A percentile compares a stretch with the other conserved stretches of the same genome.
Conservation (phyloP, 2,888 invertebrate species). For the Leucophenga maculata region DNA sequence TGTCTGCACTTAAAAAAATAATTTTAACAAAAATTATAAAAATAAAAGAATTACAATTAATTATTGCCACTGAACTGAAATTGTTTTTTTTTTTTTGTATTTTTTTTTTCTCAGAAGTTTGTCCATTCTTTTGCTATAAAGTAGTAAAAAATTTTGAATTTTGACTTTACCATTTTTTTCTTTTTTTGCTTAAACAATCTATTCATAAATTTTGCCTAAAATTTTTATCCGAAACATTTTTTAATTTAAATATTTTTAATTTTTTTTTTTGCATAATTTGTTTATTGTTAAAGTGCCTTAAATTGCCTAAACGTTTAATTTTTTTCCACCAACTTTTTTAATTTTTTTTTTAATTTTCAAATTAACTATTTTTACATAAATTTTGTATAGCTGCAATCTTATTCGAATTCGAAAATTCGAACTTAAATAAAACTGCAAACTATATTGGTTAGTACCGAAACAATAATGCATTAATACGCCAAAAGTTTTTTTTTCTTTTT, state of each 20-base stretch:
- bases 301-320: conserved; percentile 64
- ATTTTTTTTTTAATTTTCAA: conserved; percentile 47
- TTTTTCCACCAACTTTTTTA: conserved; percentile 45
- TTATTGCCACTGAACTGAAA: conserved; percentile 32
- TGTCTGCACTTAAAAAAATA: conserved; percentile 44
- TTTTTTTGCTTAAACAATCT: conserved; percentile 41
- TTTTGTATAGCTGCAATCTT: conserved; percentile 57
- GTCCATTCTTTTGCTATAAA: conserved; percentile 33
- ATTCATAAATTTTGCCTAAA: conserved; percentile 66
- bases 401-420: background rate
- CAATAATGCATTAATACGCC: conserved; percentile 56
- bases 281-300: conserved; percentile 71
- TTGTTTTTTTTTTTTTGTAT: conserved; percentile 44
- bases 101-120: conserved; percentile 43
- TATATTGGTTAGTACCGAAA: conserved; percentile 66
- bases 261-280: conserved; percentile 52
- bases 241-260: conserved; percentile 27
- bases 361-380: conserved; percentile 66
- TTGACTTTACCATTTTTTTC: conserved; percentile 41
- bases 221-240: conserved; percentile 51
- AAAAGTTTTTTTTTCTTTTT: conserved; percentile 58
- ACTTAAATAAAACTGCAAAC: conserved; percentile 20
- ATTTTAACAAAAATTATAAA: conserved; percentile 42
- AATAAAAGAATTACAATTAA: conserved; percentile 8
- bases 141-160: conserved; percentile 50